phyloP scores from a whole-genome alignment of 2,888 invertebrate species.

The Spilosoma lubricipeda region DNA sequence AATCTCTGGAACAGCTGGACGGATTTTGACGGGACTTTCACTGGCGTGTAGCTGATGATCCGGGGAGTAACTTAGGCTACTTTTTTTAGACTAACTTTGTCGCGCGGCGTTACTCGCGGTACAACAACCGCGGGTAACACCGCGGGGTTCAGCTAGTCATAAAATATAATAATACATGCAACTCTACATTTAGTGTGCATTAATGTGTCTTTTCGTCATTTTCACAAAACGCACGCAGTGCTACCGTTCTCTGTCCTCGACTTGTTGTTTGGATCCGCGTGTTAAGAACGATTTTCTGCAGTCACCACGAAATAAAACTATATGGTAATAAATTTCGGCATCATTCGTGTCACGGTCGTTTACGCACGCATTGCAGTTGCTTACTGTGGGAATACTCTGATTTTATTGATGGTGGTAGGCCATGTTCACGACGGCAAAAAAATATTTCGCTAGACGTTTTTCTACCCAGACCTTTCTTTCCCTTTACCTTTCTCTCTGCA shows the following conservation, averaged over 20 bases:
- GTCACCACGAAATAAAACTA: not conserved
- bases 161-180: too few relatives aligned
- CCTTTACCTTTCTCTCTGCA: not conserved
- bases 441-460: not conserved
- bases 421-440: not conserved
- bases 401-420: not conserved
- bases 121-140: too few relatives aligned
- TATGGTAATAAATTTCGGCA: not conserved
- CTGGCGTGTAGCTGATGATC: too few relatives aligned
- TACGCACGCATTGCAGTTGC: not conserved
- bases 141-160: too few relatives aligned
- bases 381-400: not conserved
- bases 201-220: not conserved
- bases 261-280: not conserved
- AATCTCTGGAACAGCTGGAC: too few relatives aligned
- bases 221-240: not conserved
- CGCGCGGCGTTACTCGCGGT: too few relatives aligned
- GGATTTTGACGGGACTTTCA: too few relatives aligned
- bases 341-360: not conserved
- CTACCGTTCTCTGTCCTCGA: not conserved
- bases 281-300: not conserved
- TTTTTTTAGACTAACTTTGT: too few relatives aligned
- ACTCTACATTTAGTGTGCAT: not conserved
- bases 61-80: too few relatives aligned
- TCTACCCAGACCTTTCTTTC: not conserved